phyloP scores from a whole-genome alignment of 2,797 vertebrate species.

The Rhincodon typus region DNA sequence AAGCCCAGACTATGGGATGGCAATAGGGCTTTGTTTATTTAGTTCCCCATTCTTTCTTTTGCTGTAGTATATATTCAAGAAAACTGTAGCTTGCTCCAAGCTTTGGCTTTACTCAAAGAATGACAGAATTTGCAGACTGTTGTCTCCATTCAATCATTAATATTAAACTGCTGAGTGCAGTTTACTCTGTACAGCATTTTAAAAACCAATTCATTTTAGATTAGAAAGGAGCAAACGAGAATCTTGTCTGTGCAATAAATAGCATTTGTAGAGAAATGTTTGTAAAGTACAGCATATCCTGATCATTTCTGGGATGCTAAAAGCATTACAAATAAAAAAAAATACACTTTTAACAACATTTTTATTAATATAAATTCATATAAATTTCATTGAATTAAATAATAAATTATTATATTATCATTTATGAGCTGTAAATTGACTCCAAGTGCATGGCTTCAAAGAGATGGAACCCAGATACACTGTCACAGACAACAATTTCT shows the following conservation, averaged over 20 bases:
- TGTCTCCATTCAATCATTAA: neutral
- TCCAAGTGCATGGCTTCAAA: neutral
- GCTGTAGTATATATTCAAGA: neutral
- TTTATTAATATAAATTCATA: neutral
- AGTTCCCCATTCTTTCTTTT: neutral
- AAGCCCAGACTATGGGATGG: neutral
- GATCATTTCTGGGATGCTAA: neutral
- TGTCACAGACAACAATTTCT: too few relatives aligned
- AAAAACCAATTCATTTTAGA: neutral
- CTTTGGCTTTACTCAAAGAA: neutral
- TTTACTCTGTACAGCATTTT: neutral
- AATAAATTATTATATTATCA: too few relatives aligned
- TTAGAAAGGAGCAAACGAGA: neutral
- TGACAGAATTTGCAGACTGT: neutral
- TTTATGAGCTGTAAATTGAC: too few relatives aligned
- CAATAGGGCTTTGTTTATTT: neutral
- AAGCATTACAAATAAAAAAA: neutral
- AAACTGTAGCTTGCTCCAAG: neutral
- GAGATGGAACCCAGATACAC: neutral
- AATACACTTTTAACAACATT: too few relatives aligned
- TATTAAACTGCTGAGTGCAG: neutral
- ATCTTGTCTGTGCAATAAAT: neutral
- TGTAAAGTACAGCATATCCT: neutral
- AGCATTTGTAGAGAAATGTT: neutral
- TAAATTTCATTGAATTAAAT: too few relatives aligned